Base-by-base conservation (phyloP, 2,888 invertebrate species). In the Dicyrtomina minuta region DNA sequence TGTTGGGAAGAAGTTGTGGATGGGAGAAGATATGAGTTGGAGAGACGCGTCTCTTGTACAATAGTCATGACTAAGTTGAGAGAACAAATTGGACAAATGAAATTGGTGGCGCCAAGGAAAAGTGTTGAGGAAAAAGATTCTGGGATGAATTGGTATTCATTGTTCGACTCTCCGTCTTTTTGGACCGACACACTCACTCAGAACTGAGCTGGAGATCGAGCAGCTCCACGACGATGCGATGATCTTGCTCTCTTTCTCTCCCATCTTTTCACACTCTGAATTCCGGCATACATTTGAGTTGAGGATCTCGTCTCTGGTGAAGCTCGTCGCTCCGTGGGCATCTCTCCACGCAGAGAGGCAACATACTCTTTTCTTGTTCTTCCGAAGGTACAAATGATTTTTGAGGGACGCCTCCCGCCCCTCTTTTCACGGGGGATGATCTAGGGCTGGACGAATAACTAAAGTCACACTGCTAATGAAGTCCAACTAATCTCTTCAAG, bases 401-500 rank as follows among this genome's bases (percentile, higher is more conserved):
- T 53, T 53, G 53, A 53, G 53, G 53, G 53, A 53, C 53, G 13
- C 24, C 22, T 53, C 22, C 53, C 53, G 53, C 53, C 53, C 53
- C 20, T 53, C 22, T 53, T 53, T 53, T 53, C 22, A 53, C 53
- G 53, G 53, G 53, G 53, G 24, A 26, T 24, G 53, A 26, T 53
- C 24, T 53, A 53, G 24, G 53, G 53, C 53, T 24, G 53, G 53
- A 13, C 49, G 49, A 49, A 49, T 49, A 20, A 49, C 24, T 53
- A 53, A 53, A 13, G 24, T 53, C 53, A 53, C 53, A 53, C 53
- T 53, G 24, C 22, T 53, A 53, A 53, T 53, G 53, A 53, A 53
- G 53, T 53, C 53, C 53, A 24, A 53, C 53, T 53, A 53, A 53
- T 53, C 53, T 53, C 53, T 53, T 24, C 53, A 53, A 53, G 53